A percentile compares a stretch with the other conserved stretches of the same genome.
These are phyloP conservation scores for Eidolon dupreanum DNA, from an alignment of 2,797 vertebrate species.

Conservation along the genomic window DNA sequence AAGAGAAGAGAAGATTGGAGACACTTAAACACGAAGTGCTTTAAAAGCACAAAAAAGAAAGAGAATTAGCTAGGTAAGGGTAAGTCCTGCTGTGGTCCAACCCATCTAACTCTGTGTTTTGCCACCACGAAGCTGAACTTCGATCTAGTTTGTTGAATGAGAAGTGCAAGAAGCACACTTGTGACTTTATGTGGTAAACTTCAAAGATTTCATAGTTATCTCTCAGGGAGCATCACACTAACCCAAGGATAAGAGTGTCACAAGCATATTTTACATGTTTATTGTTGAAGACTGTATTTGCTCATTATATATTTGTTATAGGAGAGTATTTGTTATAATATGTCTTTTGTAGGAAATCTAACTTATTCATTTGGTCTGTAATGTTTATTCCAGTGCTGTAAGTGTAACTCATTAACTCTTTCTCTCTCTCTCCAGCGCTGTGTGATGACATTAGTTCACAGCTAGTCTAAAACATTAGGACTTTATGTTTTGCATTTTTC, in stretches of 20 bases:
- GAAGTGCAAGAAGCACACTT: neutral
- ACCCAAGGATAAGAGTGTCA: neutral
- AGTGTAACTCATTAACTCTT: neutral
- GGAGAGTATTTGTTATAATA: neutral
- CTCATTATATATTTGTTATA: neutral
- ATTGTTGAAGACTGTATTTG: neutral
- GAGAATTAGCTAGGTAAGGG: neutral
- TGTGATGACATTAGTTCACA: neutral
- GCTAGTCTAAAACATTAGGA: neutral
- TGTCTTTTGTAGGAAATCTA: neutral
- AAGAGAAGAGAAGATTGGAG: neutral
- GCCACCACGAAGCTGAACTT: neutral
- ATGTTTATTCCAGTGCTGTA: fast-evolving
- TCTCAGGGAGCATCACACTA: neutral
- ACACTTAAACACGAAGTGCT: neutral
- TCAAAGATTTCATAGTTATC: neutral
- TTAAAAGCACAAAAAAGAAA: neutral
- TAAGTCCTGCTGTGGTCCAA: neutral
- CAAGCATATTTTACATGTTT: neutral
- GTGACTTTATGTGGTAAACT: neutral
- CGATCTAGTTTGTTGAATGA: no score
- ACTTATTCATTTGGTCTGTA: neutral
- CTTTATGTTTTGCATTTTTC: neutral
- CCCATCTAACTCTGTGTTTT: neutral
- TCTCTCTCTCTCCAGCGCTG: neutral